Evolutionary conservation across 2,888 invertebrate genomes (phyloP), one percentile per base, ranked within the genome.

Genomic region (Itoplectis maculator): DNA sequence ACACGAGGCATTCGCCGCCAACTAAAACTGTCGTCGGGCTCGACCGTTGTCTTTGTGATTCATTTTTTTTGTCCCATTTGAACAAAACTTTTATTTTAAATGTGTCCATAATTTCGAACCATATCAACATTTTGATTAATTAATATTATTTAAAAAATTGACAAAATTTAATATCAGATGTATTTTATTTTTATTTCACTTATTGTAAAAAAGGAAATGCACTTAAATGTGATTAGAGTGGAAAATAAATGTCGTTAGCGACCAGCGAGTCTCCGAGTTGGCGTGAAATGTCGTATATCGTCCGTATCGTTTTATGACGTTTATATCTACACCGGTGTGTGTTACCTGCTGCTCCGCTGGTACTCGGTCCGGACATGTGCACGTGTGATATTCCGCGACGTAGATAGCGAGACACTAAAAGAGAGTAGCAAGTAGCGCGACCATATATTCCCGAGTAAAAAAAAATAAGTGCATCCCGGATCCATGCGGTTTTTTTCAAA

Each of bases 241-340:
- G 8, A 18, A 51, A 51, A 18, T 2, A n/a, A n/a, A n/a, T n/a
- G n/a, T n/a, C n/a, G 9, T 9, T 20, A 8, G 18, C 0, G 9
- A n/a, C 29, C n/a, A 37, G 23, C 15, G 18, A 8, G 37, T 35
- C 37, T n/a, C 35, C 11, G 18, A 61, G 37, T 37, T 37, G 37
- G 37, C 61, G 61, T 15, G 18, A 18, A 61, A 61, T 37, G 18
- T 8, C 37, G 11, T 61, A 61, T 18, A 37, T 18, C 35, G 9
- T 9, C 9, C 37, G 37, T 61, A 59, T 61, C 15, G 8, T 61
- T 61, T 61, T 61, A 61, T 40, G 61, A 40, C 18, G 15, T 40
- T 37, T 61, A 40, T 59, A 56, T 86, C 81, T 86, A 82, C 83
- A 83, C 79, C 63, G 73, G 70, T 23, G 54, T 45, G 37, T 65